Base-by-base conservation (phyloP, 2,888 invertebrate genomes). In the Ophraella communa region DNA sequence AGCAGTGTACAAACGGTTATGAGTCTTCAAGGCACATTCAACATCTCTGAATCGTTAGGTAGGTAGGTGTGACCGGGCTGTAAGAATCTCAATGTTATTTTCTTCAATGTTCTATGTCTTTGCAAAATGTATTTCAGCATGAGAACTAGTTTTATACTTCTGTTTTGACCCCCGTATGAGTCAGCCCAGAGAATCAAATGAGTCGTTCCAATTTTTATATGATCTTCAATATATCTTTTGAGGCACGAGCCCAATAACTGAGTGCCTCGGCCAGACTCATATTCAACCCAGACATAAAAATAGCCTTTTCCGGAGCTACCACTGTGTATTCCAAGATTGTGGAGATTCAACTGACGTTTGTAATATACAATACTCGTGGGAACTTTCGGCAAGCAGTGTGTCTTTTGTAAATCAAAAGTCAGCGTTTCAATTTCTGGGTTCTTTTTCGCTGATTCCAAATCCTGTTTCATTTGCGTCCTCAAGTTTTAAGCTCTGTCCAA, bases 111-210 rank as follows among this genome's bases (percentile, higher is more conserved):
- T 8, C 11, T 8, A 11, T 30, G 30, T 10, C 11, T 30, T 10
- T 30, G 2, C 11, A 30, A 11, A 30, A 30, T 30, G 30, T 30
- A 11, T 30, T 56, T 49, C 2, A 71, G 57, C 64, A 72, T 66
- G n/a, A 67, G 53, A 39, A 65, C 52, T 18, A 71, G 21, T 60
- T 73, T 72, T 5, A 47, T 56, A 21, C 56, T 56, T 17, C 44
- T 21, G 17, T 56, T 56, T 23, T 56, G 56, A n/a, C 44, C 42
- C 23, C 56, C 56, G 24, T 44, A 56, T 3, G 56, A 17, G 24
- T 55, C 55, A 10, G 42, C 20, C 42, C 56, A 56, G 10, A 56
- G 8, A 3, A 44, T 56, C 14, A 56, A 39, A 8, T 44, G 10
- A 14, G 18, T 23, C 1, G 42, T 18, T 10, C 24, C 44, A 10